Evolutionary conservation across 2,888 invertebrate genomes (phyloP).

Genomic region (Tetropium fuscum): DNA sequence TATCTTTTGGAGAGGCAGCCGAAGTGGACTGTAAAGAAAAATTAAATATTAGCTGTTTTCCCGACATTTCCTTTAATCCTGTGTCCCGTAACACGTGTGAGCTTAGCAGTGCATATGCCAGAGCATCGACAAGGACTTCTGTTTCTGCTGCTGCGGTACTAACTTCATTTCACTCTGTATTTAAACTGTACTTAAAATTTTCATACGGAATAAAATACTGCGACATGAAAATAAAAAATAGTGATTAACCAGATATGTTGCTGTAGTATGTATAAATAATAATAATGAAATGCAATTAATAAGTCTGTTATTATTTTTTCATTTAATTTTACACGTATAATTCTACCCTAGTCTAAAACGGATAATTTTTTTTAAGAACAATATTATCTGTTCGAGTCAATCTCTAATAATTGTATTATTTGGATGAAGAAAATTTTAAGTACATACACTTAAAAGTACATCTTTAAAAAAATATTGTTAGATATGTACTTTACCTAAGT

Average conservation of each 20-base stretch:
- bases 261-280: no score
- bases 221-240: no score
- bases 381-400: no score
- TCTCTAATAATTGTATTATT: no score
- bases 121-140: conserved; percentile 57
- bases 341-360: no score
- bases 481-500: conserved; percentile 9
- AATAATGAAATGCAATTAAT: no score
- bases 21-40: conserved; percentile 50
- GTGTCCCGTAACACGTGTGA: conserved; percentile 40
- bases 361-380: no score
- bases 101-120: conserved; percentile 50
- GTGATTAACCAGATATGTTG: no score
- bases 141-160: conserved; percentile 63
- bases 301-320: not conserved
- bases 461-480: conserved; percentile 1
- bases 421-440: conserved; percentile 30
- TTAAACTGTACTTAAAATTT: conserved; percentile 27
- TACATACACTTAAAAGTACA: conserved; percentile 8
- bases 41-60: conserved; percentile 62
- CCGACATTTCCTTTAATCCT: conserved; percentile 60
- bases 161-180: conserved; percentile 61
- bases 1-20: conserved; percentile 53
- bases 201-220: not conserved
- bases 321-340: no score